A percentile compares a stretch with the other conserved stretches of the same genome.
phyloP scores from a whole-genome alignment of 2,888 invertebrate species.

The Leistus spinibarbis region DNA sequence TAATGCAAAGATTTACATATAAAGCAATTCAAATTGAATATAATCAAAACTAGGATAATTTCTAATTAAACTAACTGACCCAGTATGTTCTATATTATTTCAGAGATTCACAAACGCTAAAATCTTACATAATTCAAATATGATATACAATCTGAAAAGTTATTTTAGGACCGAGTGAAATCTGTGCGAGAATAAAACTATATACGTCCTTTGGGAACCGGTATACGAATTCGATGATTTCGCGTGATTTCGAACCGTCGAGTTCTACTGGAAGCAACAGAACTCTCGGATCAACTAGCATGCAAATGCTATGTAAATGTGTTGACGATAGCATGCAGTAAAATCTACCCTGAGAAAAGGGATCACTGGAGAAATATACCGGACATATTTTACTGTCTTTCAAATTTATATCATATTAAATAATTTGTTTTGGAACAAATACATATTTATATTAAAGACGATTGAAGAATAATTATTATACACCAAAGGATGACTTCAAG shows the following conservation, averaged over 20 bases:
- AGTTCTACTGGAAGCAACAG: not conserved
- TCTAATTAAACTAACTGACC: not conserved
- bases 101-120: not conserved
- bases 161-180: not conserved
- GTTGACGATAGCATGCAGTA: constrained; percentile 6
- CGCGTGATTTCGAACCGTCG: not conserved
- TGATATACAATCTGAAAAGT: not conserved
- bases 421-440: not conserved
- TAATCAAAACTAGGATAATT: not conserved
- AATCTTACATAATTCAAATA: not conserved
- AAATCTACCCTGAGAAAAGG: not conserved
- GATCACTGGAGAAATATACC: not conserved
- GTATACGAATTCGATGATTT: constrained; percentile 5
- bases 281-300: constrained; percentile 42
- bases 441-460: no score
- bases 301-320: constrained; percentile 44
- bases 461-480: no score
- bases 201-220: not conserved
- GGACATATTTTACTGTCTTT: constrained; percentile 10
- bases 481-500: no score
- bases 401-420: not conserved
- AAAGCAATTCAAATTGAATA: not conserved
- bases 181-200: not conserved
- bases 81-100: not conserved
- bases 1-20: not conserved